Evolutionary conservation across 2,113 vertebrate genomes (phyloP).

Genomic region (Tragulus kanchil): DNA sequence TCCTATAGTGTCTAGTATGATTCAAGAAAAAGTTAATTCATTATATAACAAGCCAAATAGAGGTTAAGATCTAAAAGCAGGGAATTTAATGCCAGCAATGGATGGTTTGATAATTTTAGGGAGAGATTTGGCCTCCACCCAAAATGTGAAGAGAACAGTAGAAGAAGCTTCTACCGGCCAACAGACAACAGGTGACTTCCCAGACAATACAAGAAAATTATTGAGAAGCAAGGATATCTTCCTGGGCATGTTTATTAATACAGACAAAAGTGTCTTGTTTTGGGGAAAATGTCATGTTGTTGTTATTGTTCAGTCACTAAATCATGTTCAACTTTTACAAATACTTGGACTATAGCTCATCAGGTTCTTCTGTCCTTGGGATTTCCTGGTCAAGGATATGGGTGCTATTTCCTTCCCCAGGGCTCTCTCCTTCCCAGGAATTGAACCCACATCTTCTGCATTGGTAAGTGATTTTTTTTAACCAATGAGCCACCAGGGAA

Average conservation of each 20-base stretch:
- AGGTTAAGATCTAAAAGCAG: not conserved
- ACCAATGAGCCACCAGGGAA: not conserved
- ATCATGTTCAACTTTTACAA: too few relatives aligned
- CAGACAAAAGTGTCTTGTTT: not conserved
- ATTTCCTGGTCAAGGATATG: too few relatives aligned
- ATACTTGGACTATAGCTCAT: too few relatives aligned
- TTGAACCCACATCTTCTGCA: not conserved
- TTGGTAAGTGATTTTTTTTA: too few relatives aligned
- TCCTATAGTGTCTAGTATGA: not conserved
- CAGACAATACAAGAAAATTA: not conserved
- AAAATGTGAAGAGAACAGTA: not conserved
- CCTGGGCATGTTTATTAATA: not conserved
- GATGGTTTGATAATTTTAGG: not conserved
- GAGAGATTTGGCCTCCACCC: not conserved
- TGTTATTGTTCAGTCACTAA: too few relatives aligned
- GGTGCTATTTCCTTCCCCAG: not conserved
- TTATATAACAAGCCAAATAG: not conserved
- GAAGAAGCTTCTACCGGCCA: not conserved
- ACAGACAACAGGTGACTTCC: not conserved
- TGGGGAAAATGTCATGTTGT: not conserved
- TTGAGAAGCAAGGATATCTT: not conserved
- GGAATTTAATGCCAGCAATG: not conserved
- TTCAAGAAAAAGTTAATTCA: not conserved
- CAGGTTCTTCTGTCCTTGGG: too few relatives aligned
- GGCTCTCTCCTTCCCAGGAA: not conserved